Evolutionary conservation across 2,797 vertebrate genomes (phyloP).

Genomic region (Mallotus villosus): DNA sequence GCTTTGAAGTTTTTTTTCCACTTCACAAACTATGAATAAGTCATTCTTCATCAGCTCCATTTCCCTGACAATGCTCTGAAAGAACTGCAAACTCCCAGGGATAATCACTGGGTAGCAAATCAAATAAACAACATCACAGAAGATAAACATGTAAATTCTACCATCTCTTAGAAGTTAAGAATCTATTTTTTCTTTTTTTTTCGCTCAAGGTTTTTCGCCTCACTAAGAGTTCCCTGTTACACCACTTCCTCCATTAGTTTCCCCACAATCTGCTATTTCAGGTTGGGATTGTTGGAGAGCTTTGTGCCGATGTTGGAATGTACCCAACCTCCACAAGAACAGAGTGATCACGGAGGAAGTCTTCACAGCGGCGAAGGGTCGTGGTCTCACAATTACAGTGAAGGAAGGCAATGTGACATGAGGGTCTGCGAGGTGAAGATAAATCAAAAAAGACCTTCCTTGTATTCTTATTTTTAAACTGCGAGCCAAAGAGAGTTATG

Average conservation of each 20-base stretch:
- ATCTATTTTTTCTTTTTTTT: not conserved
- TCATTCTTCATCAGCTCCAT: slow-evolving; percentile 7
- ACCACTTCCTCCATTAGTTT: slow-evolving; percentile 23
- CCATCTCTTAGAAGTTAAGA: slow-evolving; percentile 20
- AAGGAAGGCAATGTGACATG: slow-evolving; percentile 1
- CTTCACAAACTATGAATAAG: slow-evolving; percentile 10
- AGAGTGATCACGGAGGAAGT: not conserved
- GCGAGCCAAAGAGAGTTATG: not conserved
- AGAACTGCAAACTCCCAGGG: slow-evolving; percentile 3
- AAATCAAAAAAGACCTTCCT: not conserved
- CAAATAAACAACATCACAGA: slow-evolving; percentile 10
- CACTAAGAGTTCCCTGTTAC: slow-evolving; percentile 3
- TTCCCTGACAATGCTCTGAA: not conserved
- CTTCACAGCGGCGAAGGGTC: not conserved
- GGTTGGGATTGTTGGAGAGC: slow-evolving; percentile 26
- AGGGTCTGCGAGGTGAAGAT: slow-evolving; percentile 4
- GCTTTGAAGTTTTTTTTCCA: slow-evolving; percentile 7
- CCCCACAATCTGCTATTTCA: slow-evolving; percentile 31
- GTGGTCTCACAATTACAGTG: slow-evolving; percentile 2
- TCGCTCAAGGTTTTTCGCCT: not conserved
- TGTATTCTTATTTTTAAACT: slow-evolving; percentile 12
- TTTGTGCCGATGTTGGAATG: slow-evolving; percentile 11
- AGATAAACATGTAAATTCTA: slow-evolving; percentile 19
- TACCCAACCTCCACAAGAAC: slow-evolving; percentile 14
- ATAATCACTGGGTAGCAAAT: slow-evolving; percentile 11